A percentile compares a stretch with the other conserved stretches of the same genome.
Evolutionary conservation across 1,140 invertebrate genomes (phyloP).

Genomic region (Nasonia vitripennis): DNA sequence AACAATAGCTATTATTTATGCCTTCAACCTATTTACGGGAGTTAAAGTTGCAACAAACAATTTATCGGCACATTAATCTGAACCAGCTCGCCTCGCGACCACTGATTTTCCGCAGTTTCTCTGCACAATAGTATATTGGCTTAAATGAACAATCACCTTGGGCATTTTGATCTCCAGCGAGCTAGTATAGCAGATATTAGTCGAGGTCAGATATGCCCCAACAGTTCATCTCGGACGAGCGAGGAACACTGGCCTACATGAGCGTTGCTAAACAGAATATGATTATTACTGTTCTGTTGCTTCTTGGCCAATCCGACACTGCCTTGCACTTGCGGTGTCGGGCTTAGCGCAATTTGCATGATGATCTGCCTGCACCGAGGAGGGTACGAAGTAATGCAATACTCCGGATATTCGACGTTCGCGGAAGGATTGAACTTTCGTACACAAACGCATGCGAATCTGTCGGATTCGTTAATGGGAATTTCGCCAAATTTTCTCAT

Average conservation of each 20-base stretch:
- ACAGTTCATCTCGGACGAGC: background rate
- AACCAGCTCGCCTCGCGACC: background rate
- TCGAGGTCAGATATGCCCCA: background rate
- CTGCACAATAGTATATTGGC: background rate
- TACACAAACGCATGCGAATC: background rate
- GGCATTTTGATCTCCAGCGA: background rate
- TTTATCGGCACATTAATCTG: background rate
- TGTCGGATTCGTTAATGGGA: background rate
- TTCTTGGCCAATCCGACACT: background rate
- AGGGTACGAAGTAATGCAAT: background rate
- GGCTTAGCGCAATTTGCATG: background rate
- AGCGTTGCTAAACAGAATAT: conserved; percentile 27
- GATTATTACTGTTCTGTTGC: background rate
- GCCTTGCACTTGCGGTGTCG: background rate
- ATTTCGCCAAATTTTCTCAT: background rate
- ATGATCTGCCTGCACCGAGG: background rate
- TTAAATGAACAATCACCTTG: background rate
- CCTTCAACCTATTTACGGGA: background rate
- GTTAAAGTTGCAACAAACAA: background rate
- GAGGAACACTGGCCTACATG: background rate
- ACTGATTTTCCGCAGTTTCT: background rate
- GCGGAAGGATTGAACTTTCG: no score
- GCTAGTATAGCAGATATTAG: background rate
- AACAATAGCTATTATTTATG: background rate
- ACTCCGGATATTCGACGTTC: no score